A percentile compares a stretch with the other conserved stretches of the same genome.
phyloP scores from a whole-genome alignment of 2,797 vertebrate species.

The Sebastolobus alascanus region DNA sequence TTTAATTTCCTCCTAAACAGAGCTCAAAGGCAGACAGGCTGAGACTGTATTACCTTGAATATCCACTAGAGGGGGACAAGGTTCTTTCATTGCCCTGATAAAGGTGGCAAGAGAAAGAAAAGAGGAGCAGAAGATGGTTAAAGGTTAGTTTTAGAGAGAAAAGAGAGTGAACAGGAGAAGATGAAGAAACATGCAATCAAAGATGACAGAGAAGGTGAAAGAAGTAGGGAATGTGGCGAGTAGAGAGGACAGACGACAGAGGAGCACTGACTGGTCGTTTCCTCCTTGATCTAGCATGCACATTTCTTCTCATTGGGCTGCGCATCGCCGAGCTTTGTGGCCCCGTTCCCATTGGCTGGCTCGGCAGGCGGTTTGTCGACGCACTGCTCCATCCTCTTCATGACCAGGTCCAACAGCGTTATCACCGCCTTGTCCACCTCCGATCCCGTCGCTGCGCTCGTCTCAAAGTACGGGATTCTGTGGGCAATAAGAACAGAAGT shows the following conservation, averaged over 20 bases:
- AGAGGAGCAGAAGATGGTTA: constrained; percentile 1
- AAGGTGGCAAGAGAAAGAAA: neutral
- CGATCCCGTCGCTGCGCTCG: constrained; percentile 92
- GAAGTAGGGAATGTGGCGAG: constrained; percentile 16
- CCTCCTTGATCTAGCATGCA: constrained; percentile 87
- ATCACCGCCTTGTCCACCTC: constrained; percentile 93
- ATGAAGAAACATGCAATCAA: constrained; percentile 59
- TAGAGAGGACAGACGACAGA: constrained; percentile 19
- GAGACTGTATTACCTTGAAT: constrained; percentile 42
- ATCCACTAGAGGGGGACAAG: constrained; percentile 65
- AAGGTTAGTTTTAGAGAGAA: constrained; percentile 22
- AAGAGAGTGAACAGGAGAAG: neutral
- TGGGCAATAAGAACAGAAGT: neutral
- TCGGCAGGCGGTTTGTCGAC: constrained; percentile 90
- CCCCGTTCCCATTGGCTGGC: constrained; percentile 85
- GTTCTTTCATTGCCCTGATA: constrained; percentile 16
- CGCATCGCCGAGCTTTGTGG: constrained; percentile 84
- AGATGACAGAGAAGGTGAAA: constrained; percentile 31
- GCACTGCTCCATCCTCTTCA: constrained; percentile 98
- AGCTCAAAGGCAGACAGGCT: constrained; percentile 18
- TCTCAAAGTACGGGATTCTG: constrained; percentile 97
- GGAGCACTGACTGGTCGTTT: constrained; percentile 43
- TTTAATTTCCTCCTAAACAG: constrained; percentile 34
- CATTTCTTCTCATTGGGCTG: constrained; percentile 89
- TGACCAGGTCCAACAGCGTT: constrained; percentile 95